phyloP scores from a whole-genome alignment of 2,888 invertebrate species.

The Ochropleura plecta region DNA sequence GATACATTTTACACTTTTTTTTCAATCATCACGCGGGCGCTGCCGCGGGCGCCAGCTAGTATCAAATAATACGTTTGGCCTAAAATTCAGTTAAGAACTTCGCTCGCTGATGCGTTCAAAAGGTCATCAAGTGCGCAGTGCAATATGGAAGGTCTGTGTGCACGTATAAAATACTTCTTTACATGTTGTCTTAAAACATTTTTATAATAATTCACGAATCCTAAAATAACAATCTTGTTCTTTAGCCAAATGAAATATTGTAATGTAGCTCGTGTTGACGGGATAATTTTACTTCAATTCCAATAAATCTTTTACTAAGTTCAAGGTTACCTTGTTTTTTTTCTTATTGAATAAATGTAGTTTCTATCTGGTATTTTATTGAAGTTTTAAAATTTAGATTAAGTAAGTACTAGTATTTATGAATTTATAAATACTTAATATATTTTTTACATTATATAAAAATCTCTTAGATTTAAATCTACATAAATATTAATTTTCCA shows the following conservation, averaged over 20 bases:
- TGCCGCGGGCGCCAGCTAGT: no score
- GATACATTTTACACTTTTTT: no score
- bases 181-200: constrained; percentile 14
- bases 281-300: background rate
- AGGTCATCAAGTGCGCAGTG: background rate
- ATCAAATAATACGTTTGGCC: background rate
- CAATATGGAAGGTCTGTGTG: background rate
- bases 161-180: background rate
- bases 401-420: background rate
- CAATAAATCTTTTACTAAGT: constrained; percentile 25
- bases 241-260: background rate
- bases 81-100: background rate
- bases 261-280: constrained; percentile 4
- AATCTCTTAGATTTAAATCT: no score
- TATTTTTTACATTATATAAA: background rate
- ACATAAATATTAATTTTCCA: background rate
- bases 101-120: background rate
- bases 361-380: background rate
- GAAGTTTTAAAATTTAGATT: background rate
- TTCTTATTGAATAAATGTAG: background rate
- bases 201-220: background rate
- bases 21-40: no score
- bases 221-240: background rate
- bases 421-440: background rate
- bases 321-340: constrained; percentile 41